These are phyloP conservation scores for Chironomus striatipennis DNA, from an alignment of 1,140 invertebrate species.

Conservation along the genomic window DNA sequence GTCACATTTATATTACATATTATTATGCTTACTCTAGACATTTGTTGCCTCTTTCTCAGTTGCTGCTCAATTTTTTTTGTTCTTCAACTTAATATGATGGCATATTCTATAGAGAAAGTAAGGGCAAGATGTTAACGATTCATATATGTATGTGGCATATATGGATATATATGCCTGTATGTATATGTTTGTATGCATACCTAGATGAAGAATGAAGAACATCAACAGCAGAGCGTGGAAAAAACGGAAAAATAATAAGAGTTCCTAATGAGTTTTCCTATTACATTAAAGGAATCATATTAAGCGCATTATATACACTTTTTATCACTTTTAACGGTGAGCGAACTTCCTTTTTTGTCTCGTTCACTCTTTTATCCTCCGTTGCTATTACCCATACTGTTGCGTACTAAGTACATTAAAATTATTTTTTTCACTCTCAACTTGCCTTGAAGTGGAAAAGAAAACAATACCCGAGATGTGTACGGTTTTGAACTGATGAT, in stretches of 20 bases:
- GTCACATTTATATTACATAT: conserved; percentile 12
- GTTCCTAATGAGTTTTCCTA: conserved; percentile 21
- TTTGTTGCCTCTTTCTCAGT: background rate
- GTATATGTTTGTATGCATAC: no score
- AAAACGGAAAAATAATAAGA: background rate
- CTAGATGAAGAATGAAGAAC: no score
- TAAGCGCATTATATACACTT: conserved; percentile 12
- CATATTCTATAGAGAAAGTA: background rate
- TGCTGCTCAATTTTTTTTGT: background rate
- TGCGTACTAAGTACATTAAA: background rate
- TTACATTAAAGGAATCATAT: conserved; percentile 22
- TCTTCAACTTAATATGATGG: background rate
- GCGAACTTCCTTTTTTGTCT: background rate
- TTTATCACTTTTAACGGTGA: conserved; percentile 13
- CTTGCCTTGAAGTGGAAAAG: no score
- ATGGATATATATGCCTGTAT: no score
- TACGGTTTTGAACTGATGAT: no score
- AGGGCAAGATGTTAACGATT: background rate
- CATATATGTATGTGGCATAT: no score
- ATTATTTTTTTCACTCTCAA: background rate
- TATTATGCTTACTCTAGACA: background rate
- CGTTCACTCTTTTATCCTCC: background rate
- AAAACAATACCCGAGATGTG: no score
- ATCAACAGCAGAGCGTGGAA: background rate
- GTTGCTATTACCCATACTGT: background rate